These are phyloP conservation scores for Nicator chloris DNA, from an alignment of 2,113 vertebrate species.

Conservation along the genomic window DNA sequence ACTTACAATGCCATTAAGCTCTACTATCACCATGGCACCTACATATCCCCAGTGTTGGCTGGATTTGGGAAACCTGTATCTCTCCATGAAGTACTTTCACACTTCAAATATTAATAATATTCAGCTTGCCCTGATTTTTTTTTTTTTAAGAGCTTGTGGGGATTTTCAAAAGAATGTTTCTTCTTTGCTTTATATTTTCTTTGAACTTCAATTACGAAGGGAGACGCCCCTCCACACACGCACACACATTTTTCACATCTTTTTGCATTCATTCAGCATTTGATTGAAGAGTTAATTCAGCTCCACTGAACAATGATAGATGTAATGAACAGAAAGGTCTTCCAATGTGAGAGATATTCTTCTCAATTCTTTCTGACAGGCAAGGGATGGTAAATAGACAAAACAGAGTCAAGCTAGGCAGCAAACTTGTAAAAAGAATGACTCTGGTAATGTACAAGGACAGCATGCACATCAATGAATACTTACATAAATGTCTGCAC, in stretches of 20 bases:
- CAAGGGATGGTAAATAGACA: constrained; percentile 36
- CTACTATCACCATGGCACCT: background rate
- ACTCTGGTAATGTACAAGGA: constrained; percentile 65
- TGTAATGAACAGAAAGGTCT: constrained; percentile 43
- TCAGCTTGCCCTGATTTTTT: background rate
- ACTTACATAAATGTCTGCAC: constrained; percentile 99
- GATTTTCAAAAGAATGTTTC: background rate
- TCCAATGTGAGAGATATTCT: constrained; percentile 35
- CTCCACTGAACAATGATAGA: constrained; percentile 31
- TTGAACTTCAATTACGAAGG: background rate
- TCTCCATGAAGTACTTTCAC: background rate
- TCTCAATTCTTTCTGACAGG: constrained; percentile 42
- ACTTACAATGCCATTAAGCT: background rate
- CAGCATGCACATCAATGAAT: constrained; percentile 82
- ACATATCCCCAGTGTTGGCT: accelerated
- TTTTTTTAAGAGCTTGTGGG: background rate
- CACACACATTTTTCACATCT: background rate
- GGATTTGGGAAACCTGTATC: background rate
- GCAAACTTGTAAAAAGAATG: constrained; percentile 78
- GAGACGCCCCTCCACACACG: background rate
- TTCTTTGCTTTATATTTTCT: background rate
- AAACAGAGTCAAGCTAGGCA: constrained; percentile 49
- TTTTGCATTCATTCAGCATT: constrained; percentile 35
- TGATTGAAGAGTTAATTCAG: constrained; percentile 35
- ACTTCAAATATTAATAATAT: background rate